A percentile compares a stretch with the other conserved stretches of the same genome.
phyloP scores from a whole-genome alignment of 2,797 vertebrate genomes.

The Cottoperca gobio region DNA sequence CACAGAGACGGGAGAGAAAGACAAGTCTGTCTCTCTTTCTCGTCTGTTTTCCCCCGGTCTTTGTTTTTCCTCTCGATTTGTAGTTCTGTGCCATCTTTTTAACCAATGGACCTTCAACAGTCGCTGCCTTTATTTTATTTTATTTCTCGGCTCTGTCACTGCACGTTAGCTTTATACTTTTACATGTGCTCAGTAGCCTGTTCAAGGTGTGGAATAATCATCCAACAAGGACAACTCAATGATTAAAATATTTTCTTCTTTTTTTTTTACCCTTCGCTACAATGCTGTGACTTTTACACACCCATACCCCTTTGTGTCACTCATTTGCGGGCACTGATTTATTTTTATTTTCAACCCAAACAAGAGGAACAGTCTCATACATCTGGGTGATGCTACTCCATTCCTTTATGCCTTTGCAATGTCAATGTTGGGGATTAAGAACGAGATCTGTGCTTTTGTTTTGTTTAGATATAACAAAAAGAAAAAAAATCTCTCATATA shows the following conservation, averaged over 20 bases:
- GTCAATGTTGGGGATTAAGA: slow-evolving; percentile 79
- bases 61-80: slow-evolving; percentile 49
- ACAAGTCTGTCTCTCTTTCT: slow-evolving; percentile 59
- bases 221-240: slow-evolving; percentile 61
- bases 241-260: slow-evolving; percentile 37
- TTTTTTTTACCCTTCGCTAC: slow-evolving; percentile 42
- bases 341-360: slow-evolving; percentile 51
- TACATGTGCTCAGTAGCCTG: slow-evolving; percentile 55
- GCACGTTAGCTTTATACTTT: slow-evolving; percentile 68
- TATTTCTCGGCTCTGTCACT: slow-evolving; percentile 35
- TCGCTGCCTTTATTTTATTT: slow-evolving; percentile 59
- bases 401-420: slow-evolving; percentile 83
- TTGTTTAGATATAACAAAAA: slow-evolving; percentile 86
- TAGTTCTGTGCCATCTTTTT: slow-evolving; percentile 61
- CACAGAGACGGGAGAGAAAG: slow-evolving; percentile 70
- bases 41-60: slow-evolving; percentile 12
- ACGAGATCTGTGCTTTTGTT: slow-evolving; percentile 85
- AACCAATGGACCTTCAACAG: slow-evolving; percentile 56
- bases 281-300: slow-evolving; percentile 75
- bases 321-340: slow-evolving; percentile 58
- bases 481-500: slow-evolving; percentile 85
- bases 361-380: slow-evolving; percentile 57
- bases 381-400: slow-evolving; percentile 76
- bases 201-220: slow-evolving; percentile 64
- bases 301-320: slow-evolving; percentile 43